Evolutionary conservation across 2,113 vertebrate genomes (phyloP).

Genomic region (Aldabrachelys gigantea): DNA sequence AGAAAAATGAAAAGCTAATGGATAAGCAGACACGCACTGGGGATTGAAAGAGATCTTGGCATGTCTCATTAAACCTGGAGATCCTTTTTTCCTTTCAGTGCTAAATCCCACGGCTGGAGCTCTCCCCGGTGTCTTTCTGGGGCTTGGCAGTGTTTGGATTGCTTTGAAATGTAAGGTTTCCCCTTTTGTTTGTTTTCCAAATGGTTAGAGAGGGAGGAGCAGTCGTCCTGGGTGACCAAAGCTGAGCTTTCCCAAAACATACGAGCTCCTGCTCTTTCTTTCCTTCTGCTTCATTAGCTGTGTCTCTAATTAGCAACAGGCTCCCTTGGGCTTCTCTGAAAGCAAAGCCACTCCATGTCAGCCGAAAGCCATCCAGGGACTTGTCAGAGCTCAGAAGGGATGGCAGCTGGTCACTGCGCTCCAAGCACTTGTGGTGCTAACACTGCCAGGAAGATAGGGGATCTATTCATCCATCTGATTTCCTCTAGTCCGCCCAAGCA

Average conservation of each 20-base stretch:
- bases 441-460: not conserved
- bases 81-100: slow-evolving; percentile 63
- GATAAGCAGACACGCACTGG: not conserved
- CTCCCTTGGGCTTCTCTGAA: slow-evolving; percentile 75
- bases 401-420: slow-evolving; percentile 66
- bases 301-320: slow-evolving; percentile 77
- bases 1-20: slow-evolving; percentile 50
- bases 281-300: slow-evolving; percentile 76
- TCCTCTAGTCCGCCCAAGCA: not conserved
- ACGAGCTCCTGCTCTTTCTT: slow-evolving; percentile 73
- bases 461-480: not conserved
- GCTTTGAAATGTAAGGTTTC: slow-evolving; percentile 66
- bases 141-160: slow-evolving; percentile 59
- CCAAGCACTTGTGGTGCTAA: not conserved
- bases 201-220: slow-evolving; percentile 60
- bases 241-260: slow-evolving; percentile 70
- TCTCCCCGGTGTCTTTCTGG: slow-evolving; percentile 42
- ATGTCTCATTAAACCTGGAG: slow-evolving; percentile 44
- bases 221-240: slow-evolving; percentile 59
- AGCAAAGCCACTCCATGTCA: slow-evolving; percentile 64
- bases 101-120: slow-evolving; percentile 53
- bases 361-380: slow-evolving; percentile 67
- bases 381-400: slow-evolving; percentile 66
- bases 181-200: slow-evolving; percentile 69
- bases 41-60: not conserved